phyloP scores from a whole-genome alignment of 2,113 vertebrate species.

The Saguinus imperator region DNA sequence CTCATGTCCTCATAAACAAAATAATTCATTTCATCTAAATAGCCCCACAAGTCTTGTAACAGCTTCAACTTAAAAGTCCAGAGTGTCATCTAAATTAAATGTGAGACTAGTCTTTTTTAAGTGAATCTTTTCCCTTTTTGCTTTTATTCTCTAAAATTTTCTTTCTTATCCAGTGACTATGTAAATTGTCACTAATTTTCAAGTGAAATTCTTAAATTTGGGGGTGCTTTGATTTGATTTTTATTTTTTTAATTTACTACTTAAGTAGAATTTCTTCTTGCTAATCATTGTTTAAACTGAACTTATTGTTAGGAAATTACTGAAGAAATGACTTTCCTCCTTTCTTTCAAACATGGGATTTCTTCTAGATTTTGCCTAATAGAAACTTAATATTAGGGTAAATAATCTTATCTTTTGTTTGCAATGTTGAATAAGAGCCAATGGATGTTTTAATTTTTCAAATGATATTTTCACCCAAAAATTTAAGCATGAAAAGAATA shows the following conservation, averaged over 20 bases:
- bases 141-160: background rate
- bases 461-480: background rate
- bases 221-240: background rate
- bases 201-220: background rate
- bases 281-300: background rate
- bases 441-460: slow-evolving; percentile 17
- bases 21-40: background rate
- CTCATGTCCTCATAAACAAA: background rate
- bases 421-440: background rate
- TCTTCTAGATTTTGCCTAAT: background rate
- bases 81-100: background rate
- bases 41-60: background rate
- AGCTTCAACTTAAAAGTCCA: background rate
- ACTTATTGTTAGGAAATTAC: background rate
- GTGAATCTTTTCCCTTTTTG: background rate
- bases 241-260: background rate
- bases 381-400: background rate
- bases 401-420: background rate
- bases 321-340: background rate
- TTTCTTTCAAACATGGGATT: background rate
- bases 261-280: background rate
- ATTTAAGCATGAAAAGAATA: background rate
- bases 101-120: background rate
- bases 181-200: background rate
- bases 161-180: background rate